Percentiles rank a stretch among this genome's conserved stretches.
Evolutionary conservation across 2,113 vertebrate species (phyloP).

Genomic region (Eubucco bourcierii): DNA sequence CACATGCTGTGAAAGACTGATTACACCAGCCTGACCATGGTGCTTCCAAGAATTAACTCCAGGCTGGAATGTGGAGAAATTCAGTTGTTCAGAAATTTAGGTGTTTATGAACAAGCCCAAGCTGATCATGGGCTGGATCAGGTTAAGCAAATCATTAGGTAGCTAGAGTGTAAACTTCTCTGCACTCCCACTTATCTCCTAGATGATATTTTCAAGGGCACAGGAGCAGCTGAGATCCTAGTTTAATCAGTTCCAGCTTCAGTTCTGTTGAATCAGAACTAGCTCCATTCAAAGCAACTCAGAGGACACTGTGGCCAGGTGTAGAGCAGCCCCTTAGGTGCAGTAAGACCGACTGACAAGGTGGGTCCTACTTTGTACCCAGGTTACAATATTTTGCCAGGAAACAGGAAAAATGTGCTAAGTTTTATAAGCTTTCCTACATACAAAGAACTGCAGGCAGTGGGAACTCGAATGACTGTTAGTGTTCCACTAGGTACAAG

Average conservation of each 20-base stretch:
- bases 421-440: neutral
- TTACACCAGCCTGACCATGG: neutral
- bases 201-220: neutral
- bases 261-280: neutral
- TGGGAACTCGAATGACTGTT: rapidly evolving
- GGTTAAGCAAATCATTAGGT: neutral
- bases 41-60: neutral
- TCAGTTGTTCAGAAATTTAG: neutral
- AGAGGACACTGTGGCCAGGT: neutral
- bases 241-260: neutral
- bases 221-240: neutral
- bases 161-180: neutral
- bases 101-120: neutral
- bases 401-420: neutral
- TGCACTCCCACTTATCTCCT: neutral
- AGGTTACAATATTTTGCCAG: neutral
- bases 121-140: neutral
- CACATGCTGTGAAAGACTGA: neutral
- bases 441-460: neutral
- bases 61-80: neutral
- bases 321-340: neutral
- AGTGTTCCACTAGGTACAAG: rapidly evolving
- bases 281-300: neutral
- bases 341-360: neutral
- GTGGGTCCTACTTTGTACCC: neutral